Evolutionary conservation across 2,888 invertebrate genomes (phyloP), one percentile per base, ranked within the genome.

Genomic region (Cremastinae sp.): DNA sequence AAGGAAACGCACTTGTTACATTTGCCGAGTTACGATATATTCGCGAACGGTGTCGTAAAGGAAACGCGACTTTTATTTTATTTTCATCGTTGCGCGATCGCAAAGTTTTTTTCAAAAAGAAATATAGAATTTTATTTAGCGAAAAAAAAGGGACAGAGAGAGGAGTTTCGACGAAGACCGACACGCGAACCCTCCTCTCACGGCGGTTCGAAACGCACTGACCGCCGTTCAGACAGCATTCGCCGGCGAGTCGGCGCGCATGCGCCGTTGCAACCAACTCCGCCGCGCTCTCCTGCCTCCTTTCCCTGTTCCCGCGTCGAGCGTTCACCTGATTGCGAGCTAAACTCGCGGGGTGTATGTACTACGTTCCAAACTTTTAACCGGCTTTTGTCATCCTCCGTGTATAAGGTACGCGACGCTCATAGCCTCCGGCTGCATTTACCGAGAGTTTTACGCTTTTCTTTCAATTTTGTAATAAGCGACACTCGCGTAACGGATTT

Each of bases 131-230:
- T 66, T 22, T 54, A 18, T 16, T 59, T 12, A 47, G 74, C 54
- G 56, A 73, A 45, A 56, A 4, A 56, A 74, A 58, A 73, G 41
- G 74, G 56, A 56, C 49, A 51, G 54, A 70, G 56, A 69, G 41
- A 43, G 53, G 47, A 16, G 18, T 51, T 49, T 53, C 28, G 68
- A 43, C 18, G 34, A 53, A 78, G 49, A 71, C 47, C 78, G 65
- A 74, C 76, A 79, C 76, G 78, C 74, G 43, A 59, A 62, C 68
- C 79, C 79, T 80, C 81, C 83, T 75, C 76, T 64, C 61, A 70
- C 78, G 75, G 59, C 74, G 71, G 81, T 72, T 80, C 80, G 79
- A 75, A 70, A 82, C 84, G 83, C 81, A 84, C 85, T 85, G 83
- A 77, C 47, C 56, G 64, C 66, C 70, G 78, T 66, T 53, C 74